These are phyloP conservation scores for Drosophila persimilis DNA, from an alignment of 1,140 invertebrate species.

Conservation along the genomic window DNA sequence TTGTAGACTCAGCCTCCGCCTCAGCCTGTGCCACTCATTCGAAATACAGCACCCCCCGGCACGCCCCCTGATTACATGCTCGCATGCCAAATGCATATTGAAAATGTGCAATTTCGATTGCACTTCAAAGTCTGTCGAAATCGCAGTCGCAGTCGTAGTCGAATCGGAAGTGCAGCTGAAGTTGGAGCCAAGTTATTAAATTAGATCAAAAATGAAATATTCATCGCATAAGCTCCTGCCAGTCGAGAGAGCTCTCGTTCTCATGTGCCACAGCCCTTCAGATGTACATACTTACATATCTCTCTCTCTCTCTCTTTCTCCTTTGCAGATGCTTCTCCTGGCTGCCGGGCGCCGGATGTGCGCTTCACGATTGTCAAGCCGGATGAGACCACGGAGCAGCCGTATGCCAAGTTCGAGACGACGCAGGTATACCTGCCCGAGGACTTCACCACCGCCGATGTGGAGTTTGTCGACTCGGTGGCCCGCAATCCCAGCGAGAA, in stretches of 20 bases:
- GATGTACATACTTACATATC: background rate
- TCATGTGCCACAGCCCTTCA: no score
- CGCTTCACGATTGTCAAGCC: constrained; percentile 80
- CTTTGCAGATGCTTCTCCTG: constrained; percentile 76
- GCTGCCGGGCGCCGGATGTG: constrained; percentile 81
- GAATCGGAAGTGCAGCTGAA: no score
- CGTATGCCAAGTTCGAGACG: constrained; percentile 82
- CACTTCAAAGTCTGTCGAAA: constrained; percentile 70
- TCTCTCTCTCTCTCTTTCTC: constrained; percentile 1
- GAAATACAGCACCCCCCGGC: no score
- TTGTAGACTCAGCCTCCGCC: background rate
- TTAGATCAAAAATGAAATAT: constrained; percentile 79
- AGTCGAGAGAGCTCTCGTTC: background rate
- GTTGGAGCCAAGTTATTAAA: constrained; percentile 67
- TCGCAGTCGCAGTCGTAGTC: constrained; percentile 33
- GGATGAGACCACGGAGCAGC: constrained; percentile 79
- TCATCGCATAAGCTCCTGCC: constrained; percentile 61
- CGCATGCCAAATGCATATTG: constrained; percentile 67
- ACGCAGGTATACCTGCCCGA: constrained; percentile 80
- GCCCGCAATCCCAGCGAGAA: constrained; percentile 66
- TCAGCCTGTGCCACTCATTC: background rate
- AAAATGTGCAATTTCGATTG: constrained; percentile 79
- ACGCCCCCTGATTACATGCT: constrained; percentile 22
- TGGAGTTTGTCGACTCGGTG: constrained; percentile 75
- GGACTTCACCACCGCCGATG: constrained; percentile 82